These are phyloP conservation scores for Uloborus diversus DNA, from an alignment of 1,140 invertebrate species.

Conservation along the genomic window DNA sequence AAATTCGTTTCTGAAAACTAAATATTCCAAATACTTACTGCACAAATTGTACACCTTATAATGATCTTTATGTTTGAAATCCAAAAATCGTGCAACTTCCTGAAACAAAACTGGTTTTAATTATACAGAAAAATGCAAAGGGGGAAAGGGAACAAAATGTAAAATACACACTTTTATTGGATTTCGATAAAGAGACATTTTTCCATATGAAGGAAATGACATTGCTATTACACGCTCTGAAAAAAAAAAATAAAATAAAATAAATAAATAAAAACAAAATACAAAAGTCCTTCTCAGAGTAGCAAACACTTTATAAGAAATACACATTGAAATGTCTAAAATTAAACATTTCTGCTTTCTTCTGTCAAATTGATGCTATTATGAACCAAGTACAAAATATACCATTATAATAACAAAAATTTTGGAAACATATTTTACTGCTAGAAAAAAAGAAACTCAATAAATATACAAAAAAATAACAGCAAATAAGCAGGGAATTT, in stretches of 20 bases:
- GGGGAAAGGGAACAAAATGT: not conserved
- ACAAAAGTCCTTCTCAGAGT: not conserved
- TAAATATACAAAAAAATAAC: no score
- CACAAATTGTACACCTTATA: conserved; percentile 75
- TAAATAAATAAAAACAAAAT: not conserved
- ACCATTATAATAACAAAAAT: no score
- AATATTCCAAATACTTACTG: conserved; percentile 65
- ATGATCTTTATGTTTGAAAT: conserved; percentile 70
- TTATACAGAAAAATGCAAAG: conserved; percentile 7
- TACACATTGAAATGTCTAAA: no score
- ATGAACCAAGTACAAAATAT: no score
- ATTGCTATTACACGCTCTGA: conserved; percentile 72
- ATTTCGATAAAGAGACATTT: conserved; percentile 72
- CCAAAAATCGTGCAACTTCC: conserved; percentile 72
- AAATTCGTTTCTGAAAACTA: no score
- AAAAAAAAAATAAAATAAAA: conserved; percentile 50
- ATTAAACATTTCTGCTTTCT: no score
- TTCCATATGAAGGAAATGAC: conserved; percentile 72
- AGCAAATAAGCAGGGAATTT: no score
- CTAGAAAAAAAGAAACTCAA: no score
- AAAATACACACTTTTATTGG: conserved; percentile 67
- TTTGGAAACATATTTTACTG: no score
- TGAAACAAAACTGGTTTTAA: conserved; percentile 59
- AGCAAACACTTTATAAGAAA: no score
- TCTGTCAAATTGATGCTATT: no score